phyloP scores from a whole-genome alignment of 2,797 vertebrate genomes.

The Acridotheres tristis region DNA sequence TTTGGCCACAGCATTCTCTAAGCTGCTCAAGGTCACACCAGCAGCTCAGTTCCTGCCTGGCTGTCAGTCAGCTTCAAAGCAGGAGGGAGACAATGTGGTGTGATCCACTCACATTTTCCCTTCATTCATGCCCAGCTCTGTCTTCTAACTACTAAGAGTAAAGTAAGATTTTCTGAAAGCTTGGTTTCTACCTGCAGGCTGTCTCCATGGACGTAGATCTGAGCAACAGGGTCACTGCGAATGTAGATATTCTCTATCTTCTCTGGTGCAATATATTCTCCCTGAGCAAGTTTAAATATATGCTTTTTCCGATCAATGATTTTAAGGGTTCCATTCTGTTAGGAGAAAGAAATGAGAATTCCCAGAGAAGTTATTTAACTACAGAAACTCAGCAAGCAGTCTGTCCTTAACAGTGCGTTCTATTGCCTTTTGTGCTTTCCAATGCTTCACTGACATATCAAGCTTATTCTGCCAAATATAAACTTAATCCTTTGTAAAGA shows the following conservation, averaged over 20 bases:
- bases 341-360: slow-evolving; percentile 8
- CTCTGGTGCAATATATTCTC: slow-evolving; percentile 97
- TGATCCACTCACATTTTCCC: background rate
- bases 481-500: background rate
- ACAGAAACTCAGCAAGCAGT: background rate
- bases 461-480: background rate
- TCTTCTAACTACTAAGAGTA: background rate
- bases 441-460: accelerated
- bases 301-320: slow-evolving; percentile 98
- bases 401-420: background rate
- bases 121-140: accelerated
- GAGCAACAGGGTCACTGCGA: slow-evolving; percentile 91
- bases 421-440: background rate
- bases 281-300: slow-evolving; percentile 98
- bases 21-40: background rate
- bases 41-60: background rate
- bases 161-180: background rate
- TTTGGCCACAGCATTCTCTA: background rate
- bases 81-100: accelerated
- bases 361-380: background rate
- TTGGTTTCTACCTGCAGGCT: slow-evolving; percentile 87
- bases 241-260: slow-evolving; percentile 99
- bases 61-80: background rate
- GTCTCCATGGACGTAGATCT: slow-evolving; percentile 94
- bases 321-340: slow-evolving; percentile 93